Evolutionary conservation across 2,888 invertebrate genomes (phyloP).

Genomic region (Morpho helenor): DNA sequence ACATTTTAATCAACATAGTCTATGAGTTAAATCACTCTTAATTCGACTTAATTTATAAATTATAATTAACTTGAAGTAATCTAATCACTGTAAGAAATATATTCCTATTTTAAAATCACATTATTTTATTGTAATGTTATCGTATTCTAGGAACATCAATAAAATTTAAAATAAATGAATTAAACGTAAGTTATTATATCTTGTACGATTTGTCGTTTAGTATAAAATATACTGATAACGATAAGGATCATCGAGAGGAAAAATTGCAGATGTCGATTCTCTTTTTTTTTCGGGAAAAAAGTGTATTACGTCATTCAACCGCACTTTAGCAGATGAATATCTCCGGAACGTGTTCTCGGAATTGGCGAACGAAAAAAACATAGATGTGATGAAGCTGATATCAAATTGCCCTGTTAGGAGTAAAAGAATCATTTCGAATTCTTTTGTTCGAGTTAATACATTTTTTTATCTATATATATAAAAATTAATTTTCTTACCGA

Average conservation of each 20-base stretch:
- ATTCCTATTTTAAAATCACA: too few relatives aligned
- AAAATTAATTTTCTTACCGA: too few relatives aligned
- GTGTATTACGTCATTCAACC: slow-evolving; percentile 15
- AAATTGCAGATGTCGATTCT: slow-evolving; percentile 14
- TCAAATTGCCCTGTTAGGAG: slow-evolving; percentile 7
- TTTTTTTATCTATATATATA: too few relatives aligned
- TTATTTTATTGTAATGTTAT: too few relatives aligned
- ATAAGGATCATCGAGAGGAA: slow-evolving; percentile 14
- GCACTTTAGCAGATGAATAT: slow-evolving; percentile 16
- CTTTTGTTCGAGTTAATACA: not conserved
- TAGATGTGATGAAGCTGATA: slow-evolving; percentile 9
- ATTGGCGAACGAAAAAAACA: slow-evolving; percentile 8
- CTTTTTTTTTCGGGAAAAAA: slow-evolving; percentile 13
- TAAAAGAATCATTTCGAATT: slow-evolving; percentile 2
- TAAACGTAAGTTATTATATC: too few relatives aligned
- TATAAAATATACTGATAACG: slow-evolving; percentile 9
- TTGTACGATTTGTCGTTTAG: slow-evolving; percentile 1
- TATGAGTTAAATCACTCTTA: too few relatives aligned
- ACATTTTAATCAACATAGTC: too few relatives aligned
- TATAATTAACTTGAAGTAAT: too few relatives aligned
- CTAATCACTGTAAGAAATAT: too few relatives aligned
- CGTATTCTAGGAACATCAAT: too few relatives aligned
- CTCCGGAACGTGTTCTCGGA: slow-evolving; percentile 11
- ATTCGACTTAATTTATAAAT: too few relatives aligned
- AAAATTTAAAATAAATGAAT: too few relatives aligned